Percentiles rank a stretch among this genome's conserved stretches.
Conservation (phyloP, 2,888 invertebrate species). For the Monoplex corrugatus region DNA sequence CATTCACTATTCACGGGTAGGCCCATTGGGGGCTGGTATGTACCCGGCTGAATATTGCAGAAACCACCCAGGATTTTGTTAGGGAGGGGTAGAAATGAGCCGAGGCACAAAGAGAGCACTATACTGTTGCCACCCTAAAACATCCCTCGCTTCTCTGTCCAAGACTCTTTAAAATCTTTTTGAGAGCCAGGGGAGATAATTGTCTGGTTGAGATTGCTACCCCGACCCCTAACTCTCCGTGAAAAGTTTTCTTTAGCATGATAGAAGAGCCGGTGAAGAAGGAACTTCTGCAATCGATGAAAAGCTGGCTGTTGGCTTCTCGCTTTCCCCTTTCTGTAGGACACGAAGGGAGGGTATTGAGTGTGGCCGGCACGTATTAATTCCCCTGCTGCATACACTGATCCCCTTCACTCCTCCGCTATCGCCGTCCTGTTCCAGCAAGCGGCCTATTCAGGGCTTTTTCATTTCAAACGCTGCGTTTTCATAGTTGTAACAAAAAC, state of each 20-base stretch:
- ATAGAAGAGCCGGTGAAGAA: background rate
- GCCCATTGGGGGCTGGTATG: constrained; percentile 32
- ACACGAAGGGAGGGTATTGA: constrained; percentile 25
- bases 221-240: constrained; percentile 46
- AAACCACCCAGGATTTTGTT: constrained; percentile 51
- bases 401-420: background rate
- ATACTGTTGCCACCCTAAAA: background rate
- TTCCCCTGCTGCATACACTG: background rate
- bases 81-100: constrained; percentile 47
- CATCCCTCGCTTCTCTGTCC: background rate
- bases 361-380: constrained; percentile 29
- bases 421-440: background rate
- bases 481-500: constrained; percentile 55
- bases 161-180: background rate
- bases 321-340: background rate
- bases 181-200: background rate
- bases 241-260: constrained; percentile 38
- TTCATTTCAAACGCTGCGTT: constrained; percentile 45
- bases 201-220: constrained; percentile 33
- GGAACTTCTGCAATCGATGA: constrained; percentile 18
- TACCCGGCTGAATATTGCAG: constrained; percentile 28
- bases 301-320: constrained; percentile 36
- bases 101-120: constrained; percentile 19
- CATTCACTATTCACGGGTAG: background rate
- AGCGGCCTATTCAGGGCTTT: background rate